phyloP scores from a whole-genome alignment of 2,113 vertebrate genomes.

The Semicossyphus pulcher region DNA sequence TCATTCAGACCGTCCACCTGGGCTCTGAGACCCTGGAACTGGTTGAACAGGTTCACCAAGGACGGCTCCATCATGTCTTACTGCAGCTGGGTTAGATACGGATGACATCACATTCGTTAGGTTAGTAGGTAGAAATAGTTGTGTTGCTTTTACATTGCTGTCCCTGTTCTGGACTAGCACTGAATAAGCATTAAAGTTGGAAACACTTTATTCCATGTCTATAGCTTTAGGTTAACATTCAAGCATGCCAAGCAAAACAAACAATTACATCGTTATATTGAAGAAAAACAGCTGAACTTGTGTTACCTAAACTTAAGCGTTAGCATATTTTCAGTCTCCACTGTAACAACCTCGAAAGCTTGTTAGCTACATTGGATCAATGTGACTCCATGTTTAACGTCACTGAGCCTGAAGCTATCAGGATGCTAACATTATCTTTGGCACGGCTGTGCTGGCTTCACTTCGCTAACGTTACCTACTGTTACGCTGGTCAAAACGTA shows the following conservation, averaged over 20 bases:
- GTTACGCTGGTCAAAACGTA: background rate
- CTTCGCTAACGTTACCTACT: background rate
- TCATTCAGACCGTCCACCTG: conserved; percentile 88
- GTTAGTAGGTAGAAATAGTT: no score
- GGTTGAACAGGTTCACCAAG: conserved; percentile 84
- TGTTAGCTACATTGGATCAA: background rate
- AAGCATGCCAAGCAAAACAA: background rate
- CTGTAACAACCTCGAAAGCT: background rate
- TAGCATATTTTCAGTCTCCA: background rate
- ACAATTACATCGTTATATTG: background rate
- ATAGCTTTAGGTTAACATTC: background rate
- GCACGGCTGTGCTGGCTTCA: background rate
- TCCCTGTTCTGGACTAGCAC: no score
- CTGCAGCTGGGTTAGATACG: conserved; percentile 6
- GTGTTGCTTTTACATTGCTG: no score
- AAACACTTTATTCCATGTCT: no score
- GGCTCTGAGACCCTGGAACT: conserved; percentile 85
- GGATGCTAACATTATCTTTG: background rate
- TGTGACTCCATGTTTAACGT: background rate
- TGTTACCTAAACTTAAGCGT: no score
- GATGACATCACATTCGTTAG: background rate
- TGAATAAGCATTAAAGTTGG: background rate
- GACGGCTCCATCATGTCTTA: conserved; percentile 85
- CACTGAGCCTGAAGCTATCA: background rate
- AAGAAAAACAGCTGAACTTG: background rate